These are phyloP conservation scores for Epinotia ramella DNA, from an alignment of 2,888 invertebrate genomes.

Conservation along the genomic window DNA sequence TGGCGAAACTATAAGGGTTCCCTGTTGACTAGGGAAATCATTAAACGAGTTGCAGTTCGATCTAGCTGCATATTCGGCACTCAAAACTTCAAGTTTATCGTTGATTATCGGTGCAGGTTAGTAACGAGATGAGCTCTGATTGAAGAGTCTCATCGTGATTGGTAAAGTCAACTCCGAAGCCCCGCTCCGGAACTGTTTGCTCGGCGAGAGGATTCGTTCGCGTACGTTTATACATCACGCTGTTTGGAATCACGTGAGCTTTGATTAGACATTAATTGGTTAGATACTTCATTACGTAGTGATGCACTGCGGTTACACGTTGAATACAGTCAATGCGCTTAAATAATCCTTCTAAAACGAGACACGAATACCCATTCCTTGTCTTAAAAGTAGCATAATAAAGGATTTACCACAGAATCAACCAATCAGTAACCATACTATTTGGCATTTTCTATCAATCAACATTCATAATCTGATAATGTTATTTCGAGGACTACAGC, in stretches of 20 bases:
- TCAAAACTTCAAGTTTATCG: conserved; percentile 50
- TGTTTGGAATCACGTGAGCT: conserved; percentile 37
- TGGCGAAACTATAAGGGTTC: too few relatives aligned
- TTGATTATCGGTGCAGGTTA: conserved; percentile 47
- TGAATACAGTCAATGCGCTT: neutral
- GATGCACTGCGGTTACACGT: neutral
- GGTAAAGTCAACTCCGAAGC: conserved; percentile 48
- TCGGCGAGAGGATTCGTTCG: conserved; percentile 25
- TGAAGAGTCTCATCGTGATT: conserved; percentile 54
- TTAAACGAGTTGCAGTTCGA: neutral
- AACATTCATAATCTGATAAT: too few relatives aligned
- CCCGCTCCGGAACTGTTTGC: conserved; percentile 30
- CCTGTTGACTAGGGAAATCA: too few relatives aligned
- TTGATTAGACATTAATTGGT: conserved; percentile 43
- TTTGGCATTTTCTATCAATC: too few relatives aligned
- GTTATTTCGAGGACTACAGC: too few relatives aligned
- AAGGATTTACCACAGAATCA: too few relatives aligned
- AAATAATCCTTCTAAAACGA: neutral
- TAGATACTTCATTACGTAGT: conserved; percentile 14
- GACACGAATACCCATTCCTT: too few relatives aligned
- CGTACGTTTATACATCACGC: conserved; percentile 36
- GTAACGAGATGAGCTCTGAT: conserved; percentile 55
- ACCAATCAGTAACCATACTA: too few relatives aligned
- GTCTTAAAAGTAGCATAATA: too few relatives aligned
- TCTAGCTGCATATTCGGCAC: neutral